Evolutionary conservation across 1,140 invertebrate genomes (phyloP), one percentile per base, ranked within the genome.

Genomic region (Melitaea cinxia): DNA sequence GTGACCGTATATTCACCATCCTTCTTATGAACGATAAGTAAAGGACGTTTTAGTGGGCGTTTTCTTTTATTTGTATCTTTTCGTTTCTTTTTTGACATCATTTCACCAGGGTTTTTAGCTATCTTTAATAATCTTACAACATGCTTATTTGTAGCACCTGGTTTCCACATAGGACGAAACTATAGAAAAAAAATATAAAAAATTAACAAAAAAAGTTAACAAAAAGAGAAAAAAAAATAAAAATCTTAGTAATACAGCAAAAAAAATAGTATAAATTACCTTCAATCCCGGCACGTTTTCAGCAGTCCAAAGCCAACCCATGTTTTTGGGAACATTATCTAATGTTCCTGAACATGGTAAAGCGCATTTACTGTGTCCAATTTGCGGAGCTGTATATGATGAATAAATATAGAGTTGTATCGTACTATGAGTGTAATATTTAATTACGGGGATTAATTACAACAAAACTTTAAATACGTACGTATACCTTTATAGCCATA

Each of bases 401-500:
- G 49, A 47, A 33, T 14, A 37, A 24, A 57, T 2, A 19, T 19
- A 42, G 15, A 1, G 1, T 39, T 15, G 30, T 0, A 19, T 1
- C 1, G 5, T 14, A 17, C 30, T 33, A 33, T 33, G 1, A 4
- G 7, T 9, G 9, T 33, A 33, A 4, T 33, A 6, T 9, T 33
- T 33, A 33, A 33, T 6, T 26, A 26, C 2, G 24, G 2, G 7
- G n/a, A 2, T 37, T n/a, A 24, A 19, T 21, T 2, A 9, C 15
- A 23, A 37, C 24, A 52, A 26, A 37, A 6, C 19, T 21, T 54
- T 53, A 42, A 78, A 83, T 84, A 91, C 81, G 59, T 85, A 89
- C 81, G 83, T 83, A 88, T 90, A 89, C 86, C 84, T 88, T 82
- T 78, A 66, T 89, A 90, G 55, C 85, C 85, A 56, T 88, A 87